Percentiles rank a stretch among this genome's conserved stretches.
These are phyloP conservation scores for Ctena decussata DNA, from an alignment of 2,888 invertebrate species.

Conservation along the genomic window DNA sequence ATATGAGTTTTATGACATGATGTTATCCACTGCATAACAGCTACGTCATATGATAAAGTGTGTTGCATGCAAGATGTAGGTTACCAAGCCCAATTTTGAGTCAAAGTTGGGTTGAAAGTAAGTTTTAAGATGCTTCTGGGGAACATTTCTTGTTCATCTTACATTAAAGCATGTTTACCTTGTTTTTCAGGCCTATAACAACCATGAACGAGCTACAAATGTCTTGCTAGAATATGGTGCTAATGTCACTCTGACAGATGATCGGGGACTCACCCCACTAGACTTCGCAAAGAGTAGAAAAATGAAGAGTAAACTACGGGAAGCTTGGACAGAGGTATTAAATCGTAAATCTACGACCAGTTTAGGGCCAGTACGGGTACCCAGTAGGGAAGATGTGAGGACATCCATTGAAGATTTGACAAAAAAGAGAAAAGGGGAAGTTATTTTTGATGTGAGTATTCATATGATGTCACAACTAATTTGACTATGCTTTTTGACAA, in stretches of 20 bases:
- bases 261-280: slow-evolving; percentile 82
- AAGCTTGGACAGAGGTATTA: slow-evolving; percentile 83
- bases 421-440: slow-evolving; percentile 75
- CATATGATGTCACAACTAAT: no score
- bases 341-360: slow-evolving; percentile 67
- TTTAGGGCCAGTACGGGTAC: slow-evolving; percentile 75
- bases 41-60: no score
- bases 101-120: no score
- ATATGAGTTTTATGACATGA: no score
- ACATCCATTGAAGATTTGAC: slow-evolving; percentile 65
- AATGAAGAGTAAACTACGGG: slow-evolving; percentile 79
- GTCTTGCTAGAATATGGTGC: slow-evolving; percentile 82
- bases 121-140: no score
- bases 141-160: no score
- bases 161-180: neutral
- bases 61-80: no score
- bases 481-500: no score
- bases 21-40: no score
- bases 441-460: slow-evolving; percentile 83
- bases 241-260: slow-evolving; percentile 83
- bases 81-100: no score
- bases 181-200: slow-evolving; percentile 82
- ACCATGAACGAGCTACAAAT: slow-evolving; percentile 81
- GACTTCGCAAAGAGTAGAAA: slow-evolving; percentile 84
- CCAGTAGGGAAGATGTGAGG: slow-evolving; percentile 65